Evolutionary conservation across 2,888 invertebrate genomes (phyloP).

Genomic region (Rugalucina vietnamica): DNA sequence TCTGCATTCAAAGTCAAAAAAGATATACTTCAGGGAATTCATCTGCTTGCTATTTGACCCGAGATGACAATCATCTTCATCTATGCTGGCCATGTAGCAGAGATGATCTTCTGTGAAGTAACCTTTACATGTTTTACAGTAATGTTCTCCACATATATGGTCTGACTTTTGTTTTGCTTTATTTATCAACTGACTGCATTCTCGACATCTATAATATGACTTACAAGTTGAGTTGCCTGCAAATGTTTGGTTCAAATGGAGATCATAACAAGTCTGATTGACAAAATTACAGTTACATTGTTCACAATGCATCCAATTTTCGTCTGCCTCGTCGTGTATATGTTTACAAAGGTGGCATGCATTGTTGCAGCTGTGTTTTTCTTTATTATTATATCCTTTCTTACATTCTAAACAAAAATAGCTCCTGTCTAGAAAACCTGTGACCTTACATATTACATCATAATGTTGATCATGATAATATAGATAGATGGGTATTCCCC

Average conservation of each 20-base stretch:
- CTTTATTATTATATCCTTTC: conserved; percentile 50
- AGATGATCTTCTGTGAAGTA: neutral
- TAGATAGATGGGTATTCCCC: conserved; percentile 43
- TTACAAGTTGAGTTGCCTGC: neutral
- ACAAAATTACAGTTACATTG: conserved; percentile 1
- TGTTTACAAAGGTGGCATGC: conserved; percentile 38
- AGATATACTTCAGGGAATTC: neutral
- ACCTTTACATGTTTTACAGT: neutral
- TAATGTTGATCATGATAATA: conserved; percentile 43
- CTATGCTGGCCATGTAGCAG: conserved; percentile 4
- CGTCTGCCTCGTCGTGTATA: conserved; percentile 20
- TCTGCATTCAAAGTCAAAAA: neutral
- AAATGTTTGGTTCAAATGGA: neutral
- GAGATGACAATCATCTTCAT: neutral
- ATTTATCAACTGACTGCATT: conserved; percentile 6
- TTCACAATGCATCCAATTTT: neutral
- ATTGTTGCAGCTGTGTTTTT: conserved; percentile 47
- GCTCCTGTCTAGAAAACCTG: conserved; percentile 43
- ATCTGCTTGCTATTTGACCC: neutral
- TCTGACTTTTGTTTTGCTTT: neutral
- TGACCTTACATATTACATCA: conserved; percentile 45
- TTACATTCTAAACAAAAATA: conserved; percentile 47
- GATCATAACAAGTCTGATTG: neutral
- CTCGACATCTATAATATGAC: conserved; percentile 2
- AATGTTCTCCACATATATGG: neutral